A percentile compares a stretch with the other conserved stretches of the same genome.
Conservation (phyloP, 2,113 vertebrate genomes). For the Isichthys henryi region DNA sequence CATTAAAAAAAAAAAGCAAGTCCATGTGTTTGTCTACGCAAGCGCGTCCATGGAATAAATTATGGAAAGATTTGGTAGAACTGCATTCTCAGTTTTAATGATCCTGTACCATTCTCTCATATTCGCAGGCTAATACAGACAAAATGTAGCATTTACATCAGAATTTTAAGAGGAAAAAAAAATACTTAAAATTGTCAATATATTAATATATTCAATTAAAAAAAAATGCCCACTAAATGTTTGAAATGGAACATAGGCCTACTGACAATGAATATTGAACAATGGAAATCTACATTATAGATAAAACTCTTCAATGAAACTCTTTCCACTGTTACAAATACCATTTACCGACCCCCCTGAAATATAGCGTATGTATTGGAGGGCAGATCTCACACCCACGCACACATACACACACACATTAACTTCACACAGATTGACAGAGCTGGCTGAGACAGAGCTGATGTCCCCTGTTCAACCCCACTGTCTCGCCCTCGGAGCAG, state of each 20-base stretch:
- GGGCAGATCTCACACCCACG: conserved; percentile 47
- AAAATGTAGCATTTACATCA: conserved; percentile 35
- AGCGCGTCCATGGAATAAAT: background rate
- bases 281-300: conserved; percentile 29
- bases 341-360: conserved; percentile 34
- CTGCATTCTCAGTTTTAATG: conserved; percentile 21
- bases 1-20: background rate
- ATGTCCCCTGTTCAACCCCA: conserved; percentile 39
- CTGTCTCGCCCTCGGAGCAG: conserved; percentile 39
- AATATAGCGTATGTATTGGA: conserved; percentile 46
- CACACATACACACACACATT: conserved; percentile 42
- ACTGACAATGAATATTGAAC: conserved; percentile 21
- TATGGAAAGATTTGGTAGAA: background rate
- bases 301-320: conserved; percentile 60
- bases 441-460: conserved; percentile 37
- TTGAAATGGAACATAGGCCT: background rate
- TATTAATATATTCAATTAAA: conserved; percentile 47
- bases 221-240: conserved; percentile 26
- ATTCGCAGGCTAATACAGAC: conserved; percentile 28
- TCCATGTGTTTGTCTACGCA: background rate
- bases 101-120: conserved; percentile 3
- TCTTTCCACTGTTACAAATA: conserved; percentile 53
- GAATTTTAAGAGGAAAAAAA: conserved; percentile 30
- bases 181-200: conserved; percentile 45
- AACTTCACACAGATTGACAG: conserved; percentile 31